Evolutionary conservation across 92 coral and sea anemone species (phyloP).

Genomic region (Epizoanthus scotinus): DNA sequence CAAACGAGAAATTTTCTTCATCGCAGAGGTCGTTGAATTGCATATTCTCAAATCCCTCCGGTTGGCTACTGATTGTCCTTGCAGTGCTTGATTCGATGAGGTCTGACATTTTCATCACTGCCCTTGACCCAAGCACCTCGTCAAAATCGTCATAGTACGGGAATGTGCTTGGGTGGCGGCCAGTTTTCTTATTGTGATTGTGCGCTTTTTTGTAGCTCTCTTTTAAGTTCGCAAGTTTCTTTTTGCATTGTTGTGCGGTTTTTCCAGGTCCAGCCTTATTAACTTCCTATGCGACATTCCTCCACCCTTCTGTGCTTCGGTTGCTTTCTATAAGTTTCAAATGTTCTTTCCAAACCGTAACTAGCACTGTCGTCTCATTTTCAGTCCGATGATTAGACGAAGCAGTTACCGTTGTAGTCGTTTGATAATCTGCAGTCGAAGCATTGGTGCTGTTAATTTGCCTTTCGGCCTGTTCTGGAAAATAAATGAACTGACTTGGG

Average conservation of each 20-base stretch:
- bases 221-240: constrained; percentile 59
- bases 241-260: constrained; percentile 59
- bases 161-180: constrained; percentile 38
- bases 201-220: constrained; percentile 61
- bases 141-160: constrained; percentile 64
- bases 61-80: no score
- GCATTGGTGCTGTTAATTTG: neutral
- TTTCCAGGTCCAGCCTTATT: constrained; percentile 41
- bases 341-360: constrained; percentile 30
- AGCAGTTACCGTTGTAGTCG: no score
- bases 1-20: constrained; percentile 2
- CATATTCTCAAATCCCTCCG: no score
- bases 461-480: neutral
- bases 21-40: no score
- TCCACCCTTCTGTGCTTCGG: constrained; percentile 38
- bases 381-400: constrained; percentile 12
- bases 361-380: constrained; percentile 29
- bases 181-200: constrained; percentile 60
- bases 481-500: neutral
- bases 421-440: neutral
- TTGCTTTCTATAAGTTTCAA: constrained; percentile 18
- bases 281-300: constrained; percentile 13
- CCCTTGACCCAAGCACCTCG: constrained; percentile 57
- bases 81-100: constrained; percentile 36
- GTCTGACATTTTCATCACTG: constrained; percentile 63